Evolutionary conservation across 2,888 invertebrate species (phyloP).

Genomic region (Siphlonurus alternatus): DNA sequence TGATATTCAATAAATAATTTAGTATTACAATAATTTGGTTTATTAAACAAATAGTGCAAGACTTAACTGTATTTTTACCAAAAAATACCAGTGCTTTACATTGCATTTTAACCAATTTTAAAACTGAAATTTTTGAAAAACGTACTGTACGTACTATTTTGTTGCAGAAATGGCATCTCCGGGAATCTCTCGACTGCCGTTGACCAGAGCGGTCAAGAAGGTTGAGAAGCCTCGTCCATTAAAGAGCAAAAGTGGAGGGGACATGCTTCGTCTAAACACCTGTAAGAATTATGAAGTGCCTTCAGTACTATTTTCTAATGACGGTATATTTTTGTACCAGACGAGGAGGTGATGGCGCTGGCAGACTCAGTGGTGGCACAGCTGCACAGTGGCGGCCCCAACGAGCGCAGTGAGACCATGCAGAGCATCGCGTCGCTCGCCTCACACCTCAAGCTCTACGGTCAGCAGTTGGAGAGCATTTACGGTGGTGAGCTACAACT

Average conservation of each 20-base stretch:
- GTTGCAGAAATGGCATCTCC: background rate
- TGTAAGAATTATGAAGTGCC: slow-evolving; percentile 9
- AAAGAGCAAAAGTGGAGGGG: slow-evolving; percentile 31
- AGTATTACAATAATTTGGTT: too few relatives aligned
- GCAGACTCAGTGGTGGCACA: slow-evolving; percentile 66
- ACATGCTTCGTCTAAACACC: background rate
- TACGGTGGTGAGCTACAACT: slow-evolving; percentile 38
- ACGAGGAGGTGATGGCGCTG: slow-evolving; percentile 66
- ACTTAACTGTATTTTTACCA: too few relatives aligned
- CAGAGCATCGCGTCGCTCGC: slow-evolving; percentile 62
- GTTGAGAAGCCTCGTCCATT: slow-evolving; percentile 58
- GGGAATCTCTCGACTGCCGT: background rate
- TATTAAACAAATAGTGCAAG: too few relatives aligned
- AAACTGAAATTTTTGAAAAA: too few relatives aligned
- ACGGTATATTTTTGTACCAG: slow-evolving; percentile 30
- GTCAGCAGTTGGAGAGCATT: slow-evolving; percentile 62
- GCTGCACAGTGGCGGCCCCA: slow-evolving; percentile 43
- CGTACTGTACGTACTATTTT: too few relatives aligned
- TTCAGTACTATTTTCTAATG: slow-evolving; percentile 5
- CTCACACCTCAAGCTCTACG: slow-evolving; percentile 54
- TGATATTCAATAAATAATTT: too few relatives aligned
- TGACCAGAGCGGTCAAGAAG: slow-evolving; percentile 53
- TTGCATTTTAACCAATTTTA: too few relatives aligned
- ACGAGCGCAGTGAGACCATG: slow-evolving; percentile 46
- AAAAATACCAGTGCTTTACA: too few relatives aligned